Conservation (phyloP, 2,888 invertebrate genomes). For the Scaptomyza flava region DNA sequence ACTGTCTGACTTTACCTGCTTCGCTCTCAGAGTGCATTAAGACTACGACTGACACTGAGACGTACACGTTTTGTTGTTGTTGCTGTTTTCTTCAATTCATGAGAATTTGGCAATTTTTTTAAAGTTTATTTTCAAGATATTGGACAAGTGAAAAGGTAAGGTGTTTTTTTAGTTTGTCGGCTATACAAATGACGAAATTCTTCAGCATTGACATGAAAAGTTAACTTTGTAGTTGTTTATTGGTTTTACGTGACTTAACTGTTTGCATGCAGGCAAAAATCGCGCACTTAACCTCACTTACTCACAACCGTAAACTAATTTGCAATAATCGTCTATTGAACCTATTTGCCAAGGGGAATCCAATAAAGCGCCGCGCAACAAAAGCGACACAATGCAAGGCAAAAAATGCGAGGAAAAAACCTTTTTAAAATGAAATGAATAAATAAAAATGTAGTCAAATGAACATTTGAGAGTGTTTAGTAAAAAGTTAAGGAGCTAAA, state of each 20-base stretch:
- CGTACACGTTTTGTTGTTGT: conserved; percentile 34
- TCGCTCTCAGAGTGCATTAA: conserved; percentile 46
- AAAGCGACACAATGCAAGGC: not conserved
- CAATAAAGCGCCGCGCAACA: conserved; percentile 62
- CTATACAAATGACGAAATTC: not conserved
- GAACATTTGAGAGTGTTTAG: not conserved
- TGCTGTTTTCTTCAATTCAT: conserved; percentile 42
- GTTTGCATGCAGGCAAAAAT: not conserved
- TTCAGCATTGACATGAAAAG: conserved; percentile 4
- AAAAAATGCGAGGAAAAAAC: conserved; percentile 10
- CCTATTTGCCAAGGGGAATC: conserved; percentile 63
- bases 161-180: conserved; percentile 12
- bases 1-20: conserved; percentile 16
- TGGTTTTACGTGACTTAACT: conserved; percentile 8
- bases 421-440: not conserved
- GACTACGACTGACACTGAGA: conserved; percentile 33
- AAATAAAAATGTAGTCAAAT: not conserved
- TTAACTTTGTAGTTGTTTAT: not conserved
- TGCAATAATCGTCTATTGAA: conserved; percentile 75
- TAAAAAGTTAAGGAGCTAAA: too few relatives aligned
- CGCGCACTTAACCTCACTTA: conserved; percentile 53
- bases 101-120: conserved; percentile 54
- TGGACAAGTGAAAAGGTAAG: conserved; percentile 48
- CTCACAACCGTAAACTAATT: conserved; percentile 46
- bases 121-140: not conserved